phyloP scores from a whole-genome alignment of 1,140 invertebrate genomes.

The Zaprionus camerounensis region DNA sequence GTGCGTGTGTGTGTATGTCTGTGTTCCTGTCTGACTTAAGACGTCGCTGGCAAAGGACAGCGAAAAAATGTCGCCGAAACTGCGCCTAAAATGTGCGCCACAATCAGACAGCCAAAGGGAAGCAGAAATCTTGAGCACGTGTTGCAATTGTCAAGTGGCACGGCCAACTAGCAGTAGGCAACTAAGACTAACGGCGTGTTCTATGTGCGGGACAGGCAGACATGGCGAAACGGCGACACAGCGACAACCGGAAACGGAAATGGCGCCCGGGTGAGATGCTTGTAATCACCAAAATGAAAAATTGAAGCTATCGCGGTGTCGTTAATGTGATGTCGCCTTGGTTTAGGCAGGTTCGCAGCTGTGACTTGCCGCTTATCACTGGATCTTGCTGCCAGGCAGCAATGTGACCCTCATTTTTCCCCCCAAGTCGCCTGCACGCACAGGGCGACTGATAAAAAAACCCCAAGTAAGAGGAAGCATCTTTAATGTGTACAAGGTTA shows the following conservation, averaged over 20 bases:
- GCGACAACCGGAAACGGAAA: constrained; percentile 70
- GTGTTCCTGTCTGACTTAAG: constrained; percentile 49
- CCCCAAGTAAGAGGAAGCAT: not conserved
- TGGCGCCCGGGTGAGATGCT: constrained; percentile 39
- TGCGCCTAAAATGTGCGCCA: constrained; percentile 52
- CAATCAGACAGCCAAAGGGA: constrained; percentile 28
- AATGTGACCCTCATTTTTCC: not conserved
- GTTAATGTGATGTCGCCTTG: constrained; percentile 55
- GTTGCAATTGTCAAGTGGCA: constrained; percentile 75
- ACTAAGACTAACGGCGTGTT: constrained; percentile 20
- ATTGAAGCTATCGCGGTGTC: constrained; percentile 72
- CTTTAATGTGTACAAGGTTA: not conserved
- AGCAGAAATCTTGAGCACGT: constrained; percentile 60
- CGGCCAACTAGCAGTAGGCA: constrained; percentile 36
- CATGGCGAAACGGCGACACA: constrained; percentile 63
- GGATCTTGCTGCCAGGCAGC: constrained; percentile 18
- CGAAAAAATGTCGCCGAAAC: constrained; percentile 55
- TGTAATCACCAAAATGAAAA: constrained; percentile 66
- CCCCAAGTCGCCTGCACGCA: not conserved
- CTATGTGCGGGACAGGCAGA: constrained; percentile 51
- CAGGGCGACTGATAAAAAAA: not conserved
- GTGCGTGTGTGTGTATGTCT: constrained; percentile 24
- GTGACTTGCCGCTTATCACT: constrained; percentile 44
- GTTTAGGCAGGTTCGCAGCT: constrained; percentile 23
- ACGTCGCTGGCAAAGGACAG: constrained; percentile 36